Base-by-base conservation (phyloP, 2,888 invertebrate genomes). In the Pseudococcus longispinus region DNA sequence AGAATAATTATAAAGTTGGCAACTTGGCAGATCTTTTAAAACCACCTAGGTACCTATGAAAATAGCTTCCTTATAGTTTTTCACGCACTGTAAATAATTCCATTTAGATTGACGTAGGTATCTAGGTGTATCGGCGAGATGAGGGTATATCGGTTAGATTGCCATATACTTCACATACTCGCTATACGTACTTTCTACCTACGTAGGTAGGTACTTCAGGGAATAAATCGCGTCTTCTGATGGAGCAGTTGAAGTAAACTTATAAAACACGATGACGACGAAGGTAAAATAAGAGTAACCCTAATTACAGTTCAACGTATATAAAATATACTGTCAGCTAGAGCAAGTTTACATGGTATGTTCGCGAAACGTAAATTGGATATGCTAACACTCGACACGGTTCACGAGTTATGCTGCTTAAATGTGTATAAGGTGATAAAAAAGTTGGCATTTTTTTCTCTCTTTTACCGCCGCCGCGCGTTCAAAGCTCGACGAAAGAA, bases 301-400 rank as follows among this genome's bases (percentile, higher is more conserved):
- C 77, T 80, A 80, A 80, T 80, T 80, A 80, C 77, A 42, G 77
- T 42, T 80, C 77, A 80, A 42, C 77, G 77, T 80, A 80, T 80
- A 80, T 80, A 80, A 80, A 80, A 42, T 80, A 80, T 42, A 80
- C 77, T 80, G 77, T 80, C 77, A 80, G 77, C 77, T 20, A 42
- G 77, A 80, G 77, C 77, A 20, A 80, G 77, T 80, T 80, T 42
- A 80, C 77, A 80, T 42, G 77, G 77, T 80, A 20, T 42, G 20
- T 42, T 80, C 42, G 42, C 77, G 77, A 80, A 80, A 80, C 77
- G 77, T 80, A 80, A 80, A 80, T 80, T 80, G 77, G 77, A 80
- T 42, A 80, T 80, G 77, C 77, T 80, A 80, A 80, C 77, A 80
- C 77, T 80, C 77, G 77, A 80, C 77, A 80, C 77, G 77, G 77